Evolutionary conservation across 2,113 vertebrate species (phyloP), one percentile per base, ranked within the genome.

Genomic region (Strix uralensis): DNA sequence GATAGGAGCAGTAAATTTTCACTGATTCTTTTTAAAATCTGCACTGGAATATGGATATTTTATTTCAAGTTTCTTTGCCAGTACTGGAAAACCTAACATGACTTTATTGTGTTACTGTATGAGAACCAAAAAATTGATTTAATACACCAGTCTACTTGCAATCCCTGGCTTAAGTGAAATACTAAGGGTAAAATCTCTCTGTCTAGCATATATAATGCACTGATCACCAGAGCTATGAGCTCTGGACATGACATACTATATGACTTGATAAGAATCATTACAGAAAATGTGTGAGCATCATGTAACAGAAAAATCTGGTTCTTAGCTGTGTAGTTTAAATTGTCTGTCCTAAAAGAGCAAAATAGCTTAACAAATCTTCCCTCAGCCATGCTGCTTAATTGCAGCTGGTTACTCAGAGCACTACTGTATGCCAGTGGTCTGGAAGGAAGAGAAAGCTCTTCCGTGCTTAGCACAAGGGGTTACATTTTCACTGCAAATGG

Each of bases 61-160:
- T 74, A 86, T 93, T 95, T 92, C 94, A 90, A 12, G 47, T 81
- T 81, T 90, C 96, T 90, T 92, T 90, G 75, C 80, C 86, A 96
- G 9, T 67, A 22, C 82, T 88, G 69, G 75, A 93, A 96, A 94
- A 81, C 49, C 40, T 84, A 94, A 88, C 67, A 86, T 47, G 32
- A 63, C 63, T 93, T 93, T 82, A 81, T 67, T 74, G 47, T 57
- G 51, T 88, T 82, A 66, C 69, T 5, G 1, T n/a, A 34, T 46
- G 82, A 96, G 82, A 94, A 88, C 72, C 67, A 90, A 91, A 93
- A 93, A 92, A 90, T 86, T 62, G 72, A 96, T 96, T 94, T 94
- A 81, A 65, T 88, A 52, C 90, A 92, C 88, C 75, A 89, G 63
- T 54, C 80, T 90, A 65, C 40, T 96, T 63, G 47, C 65, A 94